Evolutionary conservation across 1,140 invertebrate genomes (phyloP).

Genomic region (Harpegnathos saltator): DNA sequence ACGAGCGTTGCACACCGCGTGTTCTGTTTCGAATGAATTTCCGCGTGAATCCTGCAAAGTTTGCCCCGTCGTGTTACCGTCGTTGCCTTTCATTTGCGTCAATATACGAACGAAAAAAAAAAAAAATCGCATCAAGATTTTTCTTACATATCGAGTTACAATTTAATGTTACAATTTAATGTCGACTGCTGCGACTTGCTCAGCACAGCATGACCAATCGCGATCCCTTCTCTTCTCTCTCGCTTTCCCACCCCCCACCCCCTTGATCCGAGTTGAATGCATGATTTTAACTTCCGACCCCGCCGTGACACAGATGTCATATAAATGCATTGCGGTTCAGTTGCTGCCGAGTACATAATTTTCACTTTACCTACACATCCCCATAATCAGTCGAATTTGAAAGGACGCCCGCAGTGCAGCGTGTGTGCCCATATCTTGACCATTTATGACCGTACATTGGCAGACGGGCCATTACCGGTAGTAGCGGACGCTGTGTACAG

Average conservation of each 20-base stretch:
- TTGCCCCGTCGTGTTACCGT: too few species aligned
- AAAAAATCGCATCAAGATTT: too few species aligned
- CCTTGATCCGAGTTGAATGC: slow-evolving; percentile 43
- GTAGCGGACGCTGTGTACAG: slow-evolving; percentile 27
- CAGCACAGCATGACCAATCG: too few species aligned
- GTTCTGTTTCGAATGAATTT: too few species aligned
- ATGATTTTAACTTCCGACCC: slow-evolving; percentile 55
- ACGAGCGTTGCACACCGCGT: too few species aligned
- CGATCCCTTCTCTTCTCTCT: too few species aligned
- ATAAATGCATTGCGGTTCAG: slow-evolving; percentile 60
- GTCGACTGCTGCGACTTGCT: too few species aligned
- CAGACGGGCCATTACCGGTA: slow-evolving; percentile 57
- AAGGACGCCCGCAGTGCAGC: slow-evolving; percentile 32
- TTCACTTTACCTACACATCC: slow-evolving; percentile 42
- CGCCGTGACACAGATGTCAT: neutral
- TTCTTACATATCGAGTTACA: too few species aligned
- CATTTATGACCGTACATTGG: slow-evolving; percentile 18
- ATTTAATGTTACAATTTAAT: too few species aligned
- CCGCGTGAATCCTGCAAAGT: too few species aligned
- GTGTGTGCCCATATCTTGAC: slow-evolving; percentile 51
- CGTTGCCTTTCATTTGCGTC: too few species aligned
- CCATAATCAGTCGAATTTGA: slow-evolving; percentile 55
- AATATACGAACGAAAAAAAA: too few species aligned
- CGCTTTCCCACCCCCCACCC: neutral
- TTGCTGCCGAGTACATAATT: slow-evolving; percentile 45